Base-by-base conservation (phyloP, 1,140 invertebrate species). In the Orius laevigatus region DNA sequence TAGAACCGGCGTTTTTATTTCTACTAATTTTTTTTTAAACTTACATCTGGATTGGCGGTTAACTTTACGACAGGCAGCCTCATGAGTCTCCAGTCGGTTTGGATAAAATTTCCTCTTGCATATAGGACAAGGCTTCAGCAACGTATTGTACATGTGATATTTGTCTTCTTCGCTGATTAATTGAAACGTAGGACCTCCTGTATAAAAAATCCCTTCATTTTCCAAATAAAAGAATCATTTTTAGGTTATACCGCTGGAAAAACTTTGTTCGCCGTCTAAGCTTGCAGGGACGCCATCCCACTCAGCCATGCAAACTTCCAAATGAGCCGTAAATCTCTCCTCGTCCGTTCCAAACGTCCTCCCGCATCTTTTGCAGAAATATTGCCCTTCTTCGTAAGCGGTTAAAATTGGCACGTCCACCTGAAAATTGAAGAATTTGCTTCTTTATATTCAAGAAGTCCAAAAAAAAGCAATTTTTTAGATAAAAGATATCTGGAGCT, bases 351-450 rank as follows among this genome's bases (percentile, higher is more conserved):
- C 41, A 43, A 43, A 43, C 4, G 41, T 43, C 25, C 25, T 43
- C 5, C 41, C 41, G 31, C 41, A 43, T 20, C 25, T 43, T 15
- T 25, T 15, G 19, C 41, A 43, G 41, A 43, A 43, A 5, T 19
- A 20, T 14, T 19, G 31, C 4, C 16, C 14, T 25, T 15, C 6
- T 19, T 43, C 41, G 15, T 43, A 43, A 6, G 41, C 41, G 5
- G 31, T 25, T 43, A 4, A 43, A 20, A 15, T 43, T 18, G 41
- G 41, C 5, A 15, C 41, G 6, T 19, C 16, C 19, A 43, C 19
- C 41, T 43, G 41, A 15, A 43, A 40, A 34, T n/a, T n/a, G n/a
- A 34, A n/a, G n/a, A 34, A 34, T 34, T 34, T 34, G n/a, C n/a
- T 34, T 34, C 33, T 8, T 34, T 34, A 34, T 34, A 8, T 15